Base-by-base conservation (phyloP, 2,113 vertebrate genomes). In the Vulpes ferrilata region DNA sequence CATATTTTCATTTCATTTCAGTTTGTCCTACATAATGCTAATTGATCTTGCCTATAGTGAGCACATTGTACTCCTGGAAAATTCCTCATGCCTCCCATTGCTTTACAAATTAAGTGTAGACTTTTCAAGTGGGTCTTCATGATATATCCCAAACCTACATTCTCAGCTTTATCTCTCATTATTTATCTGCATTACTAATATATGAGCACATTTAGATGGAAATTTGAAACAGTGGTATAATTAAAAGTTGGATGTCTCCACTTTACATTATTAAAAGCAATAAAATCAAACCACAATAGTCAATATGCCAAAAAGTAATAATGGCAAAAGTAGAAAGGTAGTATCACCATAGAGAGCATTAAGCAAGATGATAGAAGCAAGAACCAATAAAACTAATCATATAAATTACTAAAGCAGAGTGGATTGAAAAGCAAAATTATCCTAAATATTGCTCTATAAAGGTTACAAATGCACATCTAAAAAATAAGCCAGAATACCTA, bases 41-140 rank as follows among this genome's bases (percentile, higher is more conserved):
- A 79, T 10, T 74, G 51, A 91, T 92, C 30, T 87, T 88, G 65
- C 9, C 20, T 71, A 32, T 71, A 30, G 69, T 80, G 67, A 95
- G 4, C 22, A 92, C 15, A 48, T 22, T 55, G 25, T 8, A 80
- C 22, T 32, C 8, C 17, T 84, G 3, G 35, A 62, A 96, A 81
- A 79, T 51, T 80, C 32, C 67, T 88, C 64, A 69, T 48, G 13
- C 53, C 32, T 88, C 38, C 27, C 11, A 65, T 2, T 73, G 32
- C 43, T 93, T 90, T 93, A 81, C 12, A 43, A 95, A 86, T 86
- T 91, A 83, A 79, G 20, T 55, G 12, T 65, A 53, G 84, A 88
- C 19, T 60, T 93, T 88, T 88, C 60, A 65, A 53, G 22, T 91
- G 22, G 13, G 17, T 91, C 57, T 80, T 93, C 64, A 12, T 16